Evolutionary conservation across 2,797 vertebrate genomes (phyloP).

Genomic region (Emys orbicularis): DNA sequence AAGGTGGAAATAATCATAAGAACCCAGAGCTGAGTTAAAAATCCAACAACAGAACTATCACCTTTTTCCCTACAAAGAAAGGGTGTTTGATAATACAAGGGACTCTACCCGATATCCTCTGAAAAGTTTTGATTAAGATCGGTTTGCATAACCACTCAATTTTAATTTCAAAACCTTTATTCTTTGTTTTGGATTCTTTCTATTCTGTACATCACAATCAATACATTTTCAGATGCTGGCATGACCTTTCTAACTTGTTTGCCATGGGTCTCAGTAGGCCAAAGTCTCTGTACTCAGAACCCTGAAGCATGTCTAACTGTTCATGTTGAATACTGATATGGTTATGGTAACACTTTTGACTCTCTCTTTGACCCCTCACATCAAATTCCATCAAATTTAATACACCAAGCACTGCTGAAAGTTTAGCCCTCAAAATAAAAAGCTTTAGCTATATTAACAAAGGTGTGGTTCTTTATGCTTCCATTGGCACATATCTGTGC

Average conservation of each 20-base stretch:
- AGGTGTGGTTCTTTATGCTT: constrained; percentile 24
- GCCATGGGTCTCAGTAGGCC: background rate
- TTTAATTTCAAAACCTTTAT: constrained; percentile 30
- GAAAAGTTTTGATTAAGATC: constrained; percentile 21
- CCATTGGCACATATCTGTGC: background rate
- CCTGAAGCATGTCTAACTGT: background rate
- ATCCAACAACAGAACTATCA: background rate
- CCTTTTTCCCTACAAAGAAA: constrained; percentile 21
- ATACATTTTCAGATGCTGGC: background rate
- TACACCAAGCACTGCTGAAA: constrained; percentile 29
- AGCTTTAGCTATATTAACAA: constrained; percentile 11
- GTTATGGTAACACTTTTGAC: background rate
- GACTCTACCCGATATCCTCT: background rate
- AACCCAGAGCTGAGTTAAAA: accelerated
- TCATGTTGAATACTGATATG: background rate
- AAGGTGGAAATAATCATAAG: background rate
- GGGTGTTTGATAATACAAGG: background rate
- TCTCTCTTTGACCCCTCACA: constrained; percentile 48
- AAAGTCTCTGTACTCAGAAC: constrained; percentile 16
- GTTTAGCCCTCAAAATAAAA: constrained; percentile 26
- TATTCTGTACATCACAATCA: accelerated
- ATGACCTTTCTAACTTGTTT: constrained; percentile 13
- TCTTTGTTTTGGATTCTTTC: constrained; percentile 1
- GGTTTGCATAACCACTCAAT: background rate
- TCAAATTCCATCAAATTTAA: background rate